A percentile compares a stretch with the other conserved stretches of the same genome.
phyloP scores from a whole-genome alignment of 2,113 vertebrate species.

The Ailurus styani region DNA sequence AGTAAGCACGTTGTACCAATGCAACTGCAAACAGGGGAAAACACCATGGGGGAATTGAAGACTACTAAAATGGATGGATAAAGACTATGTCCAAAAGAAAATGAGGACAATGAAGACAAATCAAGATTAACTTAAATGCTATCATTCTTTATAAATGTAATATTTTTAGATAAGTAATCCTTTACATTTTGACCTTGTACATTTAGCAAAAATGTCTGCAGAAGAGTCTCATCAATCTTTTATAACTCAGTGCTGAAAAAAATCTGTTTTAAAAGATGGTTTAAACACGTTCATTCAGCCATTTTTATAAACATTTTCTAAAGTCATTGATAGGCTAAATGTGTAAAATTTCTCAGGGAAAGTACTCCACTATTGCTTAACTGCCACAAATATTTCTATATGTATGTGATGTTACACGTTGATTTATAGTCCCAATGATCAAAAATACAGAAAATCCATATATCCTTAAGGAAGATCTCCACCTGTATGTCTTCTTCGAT shows the following conservation, averaged over 20 bases:
- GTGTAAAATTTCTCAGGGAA: neutral
- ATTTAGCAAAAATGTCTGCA: slow-evolving; percentile 22
- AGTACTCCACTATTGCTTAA: neutral
- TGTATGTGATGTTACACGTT: neutral
- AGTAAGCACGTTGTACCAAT: neutral
- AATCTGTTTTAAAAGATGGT: neutral
- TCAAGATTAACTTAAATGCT: neutral
- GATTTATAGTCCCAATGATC: neutral
- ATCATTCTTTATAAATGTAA: neutral
- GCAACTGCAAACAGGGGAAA: neutral
- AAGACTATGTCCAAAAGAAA: neutral
- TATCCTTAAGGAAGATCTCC: neutral
- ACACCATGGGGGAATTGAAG: neutral
- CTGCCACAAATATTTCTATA: neutral
- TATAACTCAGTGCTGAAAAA: neutral
- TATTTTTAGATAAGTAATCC: neutral
- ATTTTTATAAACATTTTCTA: neutral
- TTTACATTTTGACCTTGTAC: neutral
- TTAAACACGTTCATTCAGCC: neutral
- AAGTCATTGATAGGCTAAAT: neutral
- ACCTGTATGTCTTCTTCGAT: neutral
- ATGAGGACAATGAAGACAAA: neutral
- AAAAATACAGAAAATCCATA: neutral
- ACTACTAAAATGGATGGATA: neutral
- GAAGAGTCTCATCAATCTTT: slow-evolving; percentile 47